A percentile compares a stretch with the other conserved stretches of the same genome.
Conservation (phyloP, 2,888 invertebrate genomes). For the Drosophila histrio region DNA sequence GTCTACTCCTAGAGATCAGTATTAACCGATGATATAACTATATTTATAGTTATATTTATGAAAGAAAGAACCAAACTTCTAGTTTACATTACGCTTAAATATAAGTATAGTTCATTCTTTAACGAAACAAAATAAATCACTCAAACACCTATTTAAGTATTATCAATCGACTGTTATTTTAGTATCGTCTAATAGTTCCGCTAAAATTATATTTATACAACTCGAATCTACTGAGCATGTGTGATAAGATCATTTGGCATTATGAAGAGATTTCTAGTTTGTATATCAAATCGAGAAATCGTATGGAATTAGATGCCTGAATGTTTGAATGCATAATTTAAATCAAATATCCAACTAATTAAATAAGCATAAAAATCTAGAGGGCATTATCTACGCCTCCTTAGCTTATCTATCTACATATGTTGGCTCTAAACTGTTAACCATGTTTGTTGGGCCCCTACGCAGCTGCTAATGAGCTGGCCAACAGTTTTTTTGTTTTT, state of each 20-base stretch:
- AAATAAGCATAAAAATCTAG: slow-evolving; percentile 70
- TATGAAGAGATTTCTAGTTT: slow-evolving; percentile 6
- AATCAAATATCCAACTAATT: slow-evolving; percentile 68
- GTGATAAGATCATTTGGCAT: slow-evolving; percentile 8
- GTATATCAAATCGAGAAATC: slow-evolving; percentile 2
- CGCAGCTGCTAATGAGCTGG: slow-evolving; percentile 54
- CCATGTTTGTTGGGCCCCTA: slow-evolving; percentile 33
- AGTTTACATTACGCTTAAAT: no score
- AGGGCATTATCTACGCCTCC: slow-evolving; percentile 74
- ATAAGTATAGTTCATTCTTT: no score
- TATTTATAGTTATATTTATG: no score
- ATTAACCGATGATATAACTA: no score
- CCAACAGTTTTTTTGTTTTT: slow-evolving; percentile 4
- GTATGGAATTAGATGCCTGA: slow-evolving; percentile 4
- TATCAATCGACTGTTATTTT: not conserved
- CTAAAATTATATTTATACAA: not conserved
- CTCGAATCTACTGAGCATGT: not conserved
- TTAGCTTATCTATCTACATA: slow-evolving; percentile 72
- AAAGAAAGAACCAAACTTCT: no score
- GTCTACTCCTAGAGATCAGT: no score
- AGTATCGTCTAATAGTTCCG: not conserved
- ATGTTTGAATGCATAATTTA: slow-evolving; percentile 61
- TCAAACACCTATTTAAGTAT: no score
- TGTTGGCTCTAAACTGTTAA: slow-evolving; percentile 42
- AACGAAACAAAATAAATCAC: no score